Evolutionary conservation across 2,113 vertebrate species (phyloP).

Genomic region (Lampris incognitus): DNA sequence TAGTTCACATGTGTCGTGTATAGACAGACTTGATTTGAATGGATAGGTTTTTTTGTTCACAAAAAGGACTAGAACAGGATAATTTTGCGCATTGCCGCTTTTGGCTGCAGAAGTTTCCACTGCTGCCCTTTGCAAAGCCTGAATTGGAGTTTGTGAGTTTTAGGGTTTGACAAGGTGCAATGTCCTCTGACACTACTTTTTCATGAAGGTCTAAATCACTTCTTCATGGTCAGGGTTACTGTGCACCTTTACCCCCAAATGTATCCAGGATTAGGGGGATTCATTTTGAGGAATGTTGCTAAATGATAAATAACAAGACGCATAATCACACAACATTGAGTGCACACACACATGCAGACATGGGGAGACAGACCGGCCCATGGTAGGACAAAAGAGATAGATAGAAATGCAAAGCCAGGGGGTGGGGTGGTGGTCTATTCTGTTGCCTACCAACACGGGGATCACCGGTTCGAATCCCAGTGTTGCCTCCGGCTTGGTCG

Average conservation of each 20-base stretch:
- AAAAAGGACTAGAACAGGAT: neutral
- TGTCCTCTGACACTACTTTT: neutral
- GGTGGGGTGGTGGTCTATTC: too few species aligned
- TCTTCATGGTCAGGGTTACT: neutral
- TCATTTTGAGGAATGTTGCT: too few species aligned
- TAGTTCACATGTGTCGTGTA: slow-evolving; percentile 23
- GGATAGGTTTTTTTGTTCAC: slow-evolving; percentile 23
- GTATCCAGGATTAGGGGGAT: neutral
- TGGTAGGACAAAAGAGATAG: too few species aligned
- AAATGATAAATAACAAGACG: too few species aligned
- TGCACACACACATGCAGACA: too few species aligned
- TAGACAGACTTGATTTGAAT: slow-evolving; percentile 25
- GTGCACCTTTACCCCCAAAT: too few species aligned
- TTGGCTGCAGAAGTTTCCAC: neutral
- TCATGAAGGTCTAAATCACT: neutral
- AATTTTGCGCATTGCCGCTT: neutral
- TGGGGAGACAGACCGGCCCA: too few species aligned
- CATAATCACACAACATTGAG: too few species aligned
- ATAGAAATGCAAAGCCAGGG: too few species aligned
- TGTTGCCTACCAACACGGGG: too few species aligned
- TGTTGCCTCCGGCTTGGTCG: too few species aligned
- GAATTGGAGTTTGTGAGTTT: neutral
- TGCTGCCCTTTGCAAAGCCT: neutral
- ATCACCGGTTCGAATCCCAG: too few species aligned
- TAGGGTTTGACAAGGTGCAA: neutral